A percentile compares a stretch with the other conserved stretches of the same genome.
These are phyloP conservation scores for Centropristis striata DNA, from an alignment of 2,113 vertebrate species.

Conservation along the genomic window DNA sequence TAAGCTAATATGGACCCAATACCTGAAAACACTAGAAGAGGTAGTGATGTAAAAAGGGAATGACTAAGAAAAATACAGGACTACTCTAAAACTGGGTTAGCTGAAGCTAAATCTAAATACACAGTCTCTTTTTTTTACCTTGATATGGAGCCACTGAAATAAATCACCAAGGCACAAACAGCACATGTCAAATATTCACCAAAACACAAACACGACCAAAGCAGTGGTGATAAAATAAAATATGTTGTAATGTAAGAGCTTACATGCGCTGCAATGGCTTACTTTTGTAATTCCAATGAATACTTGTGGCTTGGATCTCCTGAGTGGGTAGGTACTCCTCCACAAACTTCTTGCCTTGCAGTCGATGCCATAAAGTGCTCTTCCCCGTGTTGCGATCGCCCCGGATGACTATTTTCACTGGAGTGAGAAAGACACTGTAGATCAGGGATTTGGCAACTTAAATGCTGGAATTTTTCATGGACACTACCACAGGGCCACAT, in stretches of 20 bases:
- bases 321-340: conserved; percentile 99
- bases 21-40: conserved; percentile 10
- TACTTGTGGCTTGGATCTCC: conserved; percentile 99
- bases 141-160: conserved; percentile 83
- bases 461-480: no score
- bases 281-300: conserved; percentile 99
- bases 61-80: conserved; percentile 31
- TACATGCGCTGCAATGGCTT: conserved; percentile 68
- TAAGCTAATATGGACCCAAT: conserved; percentile 4
- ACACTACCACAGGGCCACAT: no score
- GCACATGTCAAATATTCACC: conserved; percentile 56
- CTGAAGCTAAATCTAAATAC: conserved; percentile 38
- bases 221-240: background rate
- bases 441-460: no score
- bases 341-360: conserved; percentile 96
- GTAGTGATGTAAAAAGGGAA: background rate
- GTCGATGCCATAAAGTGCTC: conserved; percentile 96
- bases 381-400: conserved; percentile 99
- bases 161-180: conserved; percentile 62
- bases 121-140: conserved; percentile 59
- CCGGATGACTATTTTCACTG: conserved; percentile 99
- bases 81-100: conserved; percentile 31
- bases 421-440: background rate
- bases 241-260: background rate
- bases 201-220: conserved; percentile 13